Base-by-base conservation (phyloP, 1,140 invertebrate genomes). In the Centruroides sculpturatus region DNA sequence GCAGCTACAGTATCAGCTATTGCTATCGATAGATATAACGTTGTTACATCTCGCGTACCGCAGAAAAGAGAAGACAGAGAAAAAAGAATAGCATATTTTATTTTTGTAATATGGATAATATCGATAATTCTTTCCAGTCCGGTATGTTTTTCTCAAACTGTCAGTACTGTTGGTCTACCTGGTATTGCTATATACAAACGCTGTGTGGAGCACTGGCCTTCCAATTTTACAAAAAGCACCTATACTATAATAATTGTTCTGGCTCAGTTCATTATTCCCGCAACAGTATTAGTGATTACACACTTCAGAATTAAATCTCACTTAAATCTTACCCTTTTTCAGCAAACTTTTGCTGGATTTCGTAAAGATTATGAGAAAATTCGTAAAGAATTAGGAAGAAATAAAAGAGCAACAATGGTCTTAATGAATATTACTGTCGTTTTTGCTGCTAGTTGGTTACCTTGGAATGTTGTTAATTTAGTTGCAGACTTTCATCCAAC, bases 1-100 rank as follows among this genome's bases (percentile, higher is more conserved):
- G 78, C 80, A 5, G 78, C 78, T 23, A 81, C 80, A 55, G 81
- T 82, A 41, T 80, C 79, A 0, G 80, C 77, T 13, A 82, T 82
- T 34, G 80, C 81, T 3, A 68, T 82, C 0, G 80, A 82, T 66
- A 72, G 81, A n/a, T 81, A 76, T 62, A 71, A 78, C 66, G 77
- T 78, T 11, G 80, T 81, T 13, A 23, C 57, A n/a, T 56, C 35
- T 47, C 10, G 66, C 77, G 80, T 5, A 71, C 73, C 66, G 68
- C 72, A 66, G 68, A 66, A 63, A 13, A 51, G 55, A n/a, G 47
- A 50, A 58, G 55, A n/a, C 3, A n/a, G 59, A n/a, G 54, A 56
- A 11, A 56, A 57, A 13, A 49, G 48, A 47, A 47, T 64, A n/a
- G 49, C 58, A 34, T n/a, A 13, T 13, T 55, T 47, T 6, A 74